These are phyloP conservation scores for Cavia aperea DNA, from an alignment of 2,113 vertebrate genomes.

Conservation along the genomic window DNA sequence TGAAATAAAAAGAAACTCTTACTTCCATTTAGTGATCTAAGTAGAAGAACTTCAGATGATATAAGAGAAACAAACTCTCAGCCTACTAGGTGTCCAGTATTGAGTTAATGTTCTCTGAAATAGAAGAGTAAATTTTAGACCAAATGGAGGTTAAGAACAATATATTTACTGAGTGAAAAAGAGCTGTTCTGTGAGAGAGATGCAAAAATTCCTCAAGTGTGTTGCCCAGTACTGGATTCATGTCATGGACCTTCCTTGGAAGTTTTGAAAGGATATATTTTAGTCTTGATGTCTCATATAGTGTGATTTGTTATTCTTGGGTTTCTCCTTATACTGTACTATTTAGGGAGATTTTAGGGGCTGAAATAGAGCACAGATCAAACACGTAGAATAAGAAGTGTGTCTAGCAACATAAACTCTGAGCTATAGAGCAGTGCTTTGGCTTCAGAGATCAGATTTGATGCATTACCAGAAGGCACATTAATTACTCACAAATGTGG, in stretches of 20 bases:
- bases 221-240: neutral
- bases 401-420: neutral
- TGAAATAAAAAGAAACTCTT: too few species aligned
- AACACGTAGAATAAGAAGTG: neutral
- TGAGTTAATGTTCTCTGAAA: too few species aligned
- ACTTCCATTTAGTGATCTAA: too few species aligned
- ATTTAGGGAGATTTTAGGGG: neutral
- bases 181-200: too few species aligned
- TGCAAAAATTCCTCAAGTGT: too few species aligned
- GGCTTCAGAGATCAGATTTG: neutral
- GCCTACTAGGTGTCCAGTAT: too few species aligned
- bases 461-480: neutral
- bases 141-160: too few species aligned
- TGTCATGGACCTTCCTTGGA: neutral
- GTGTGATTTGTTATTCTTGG: neutral
- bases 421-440: neutral
- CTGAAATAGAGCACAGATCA: neutral
- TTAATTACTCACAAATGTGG: neutral
- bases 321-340: neutral
- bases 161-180: too few species aligned
- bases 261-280: neutral
- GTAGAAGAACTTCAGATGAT: too few species aligned
- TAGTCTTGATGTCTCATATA: neutral
- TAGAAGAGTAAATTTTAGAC: too few species aligned
- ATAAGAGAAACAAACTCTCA: too few species aligned